Conservation (phyloP, 2,113 vertebrate genomes). For the Haemorhous mexicanus region DNA sequence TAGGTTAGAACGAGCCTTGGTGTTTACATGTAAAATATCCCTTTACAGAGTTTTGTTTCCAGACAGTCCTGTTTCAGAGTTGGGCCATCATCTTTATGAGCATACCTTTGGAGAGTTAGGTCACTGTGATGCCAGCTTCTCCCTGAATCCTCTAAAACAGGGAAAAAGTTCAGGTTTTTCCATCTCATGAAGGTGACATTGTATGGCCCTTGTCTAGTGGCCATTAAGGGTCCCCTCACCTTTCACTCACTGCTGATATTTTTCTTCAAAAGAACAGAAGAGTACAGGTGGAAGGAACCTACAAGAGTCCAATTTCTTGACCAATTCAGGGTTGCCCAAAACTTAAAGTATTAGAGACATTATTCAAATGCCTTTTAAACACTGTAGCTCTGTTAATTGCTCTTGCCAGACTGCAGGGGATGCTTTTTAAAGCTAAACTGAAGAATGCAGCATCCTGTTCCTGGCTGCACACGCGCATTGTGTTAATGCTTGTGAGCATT, state of each 20-base stretch:
- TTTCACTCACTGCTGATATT: neutral
- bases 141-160: neutral
- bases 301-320: neutral
- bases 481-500: neutral
- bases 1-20: neutral
- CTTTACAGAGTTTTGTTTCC: neutral
- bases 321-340: neutral
- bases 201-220: neutral
- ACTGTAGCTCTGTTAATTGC: neutral
- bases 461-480: neutral
- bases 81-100: neutral
- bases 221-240: fast-evolving
- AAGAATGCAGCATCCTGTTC: neutral
- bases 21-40: neutral
- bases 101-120: neutral
- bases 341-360: neutral
- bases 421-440: neutral
- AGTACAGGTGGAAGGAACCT: neutral
- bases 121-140: neutral
- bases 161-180: neutral
- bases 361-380: neutral
- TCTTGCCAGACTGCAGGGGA: fast-evolving
- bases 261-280: neutral
- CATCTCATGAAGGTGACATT: neutral
- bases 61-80: neutral